Evolutionary conservation across 35 echinoderm and acorn worm species (phyloP), one percentile per base, ranked within the genome.

Genomic region (Diadema setosum): DNA sequence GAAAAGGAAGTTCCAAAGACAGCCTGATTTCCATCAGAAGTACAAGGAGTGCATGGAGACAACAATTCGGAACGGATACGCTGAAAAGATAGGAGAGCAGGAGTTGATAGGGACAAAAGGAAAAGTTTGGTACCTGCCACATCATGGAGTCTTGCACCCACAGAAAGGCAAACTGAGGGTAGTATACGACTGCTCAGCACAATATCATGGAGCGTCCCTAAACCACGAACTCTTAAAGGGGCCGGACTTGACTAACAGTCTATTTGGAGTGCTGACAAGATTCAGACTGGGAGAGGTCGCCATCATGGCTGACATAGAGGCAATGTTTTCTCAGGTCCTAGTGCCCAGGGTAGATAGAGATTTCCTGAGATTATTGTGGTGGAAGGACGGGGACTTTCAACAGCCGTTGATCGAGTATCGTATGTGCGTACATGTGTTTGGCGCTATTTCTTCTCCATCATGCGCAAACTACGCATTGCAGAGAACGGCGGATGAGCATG

Each of bases 81-180:
- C 93, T 3, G 93, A 95, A n/a, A n/a, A n/a, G n/a, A n/a, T n/a
- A n/a, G n/a, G n/a, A n/a, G n/a, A n/a, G n/a, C n/a, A n/a, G n/a
- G n/a, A n/a, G n/a, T n/a, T n/a, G n/a, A n/a, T n/a, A n/a, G n/a
- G n/a, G n/a, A n/a, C n/a, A n/a, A n/a, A n/a, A n/a, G n/a, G n/a
- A n/a, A n/a, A n/a, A n/a, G n/a, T n/a, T n/a, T n/a, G n/a, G n/a
- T n/a, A n/a, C n/a, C n/a, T n/a, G 3, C 89, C 92, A 29, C 65
- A 81, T 18, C 89, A 95, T 82, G 87, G 87, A 29, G 40, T 56
- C 11, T 91, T n/a, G n/a, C n/a, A 95, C 26, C 89, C 89, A n/a
- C n/a, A n/a, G n/a, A n/a, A n/a, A 11, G 39, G 45, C 18, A 76
- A 88, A 48, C 55, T 96, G 26, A 60, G 86, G 34, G 89, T 95